These are phyloP conservation scores for Zaprionus davidi DNA, from an alignment of 1,140 invertebrate species.

Conservation along the genomic window DNA sequence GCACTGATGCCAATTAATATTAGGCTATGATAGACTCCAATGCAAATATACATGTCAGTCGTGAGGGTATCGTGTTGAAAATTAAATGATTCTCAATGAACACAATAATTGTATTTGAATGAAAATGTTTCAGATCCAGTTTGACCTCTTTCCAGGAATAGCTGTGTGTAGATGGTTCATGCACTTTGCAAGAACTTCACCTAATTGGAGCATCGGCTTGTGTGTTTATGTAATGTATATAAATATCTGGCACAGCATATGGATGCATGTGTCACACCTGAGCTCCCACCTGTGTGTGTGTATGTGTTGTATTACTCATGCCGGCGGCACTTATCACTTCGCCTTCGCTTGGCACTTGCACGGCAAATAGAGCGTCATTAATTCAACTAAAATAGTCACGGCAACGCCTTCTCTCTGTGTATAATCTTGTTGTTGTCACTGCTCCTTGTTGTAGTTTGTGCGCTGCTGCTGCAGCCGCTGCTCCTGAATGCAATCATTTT, in stretches of 20 bases:
- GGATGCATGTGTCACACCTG: conserved; percentile 18
- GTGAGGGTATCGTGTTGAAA: neutral
- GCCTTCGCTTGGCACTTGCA: conserved; percentile 62
- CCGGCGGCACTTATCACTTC: conserved; percentile 66
- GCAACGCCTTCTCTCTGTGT: conserved; percentile 11
- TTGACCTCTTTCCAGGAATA: neutral
- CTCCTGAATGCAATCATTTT: conserved; percentile 77
- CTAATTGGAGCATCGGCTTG: conserved; percentile 5
- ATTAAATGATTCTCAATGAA: neutral
- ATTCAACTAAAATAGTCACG: conserved; percentile 80
- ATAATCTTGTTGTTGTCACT: conserved; percentile 13
- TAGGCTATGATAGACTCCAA: neutral
- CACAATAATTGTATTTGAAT: neutral
- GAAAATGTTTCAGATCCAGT: neutral
- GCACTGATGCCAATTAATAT: conserved; percentile 35
- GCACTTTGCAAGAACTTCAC: neutral
- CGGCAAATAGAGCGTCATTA: conserved; percentile 78
- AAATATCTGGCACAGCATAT: conserved; percentile 17
- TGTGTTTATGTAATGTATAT: conserved; percentile 10
- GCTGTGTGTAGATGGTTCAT: neutral
- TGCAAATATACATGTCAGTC: neutral
- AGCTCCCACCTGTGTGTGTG: conserved; percentile 4
- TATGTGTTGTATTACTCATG: conserved; percentile 54
- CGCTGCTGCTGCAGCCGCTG: conserved; percentile 5
- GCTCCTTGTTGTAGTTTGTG: neutral